Base-by-base conservation (phyloP, 2,888 invertebrate genomes). In the Trachelus stipa region DNA sequence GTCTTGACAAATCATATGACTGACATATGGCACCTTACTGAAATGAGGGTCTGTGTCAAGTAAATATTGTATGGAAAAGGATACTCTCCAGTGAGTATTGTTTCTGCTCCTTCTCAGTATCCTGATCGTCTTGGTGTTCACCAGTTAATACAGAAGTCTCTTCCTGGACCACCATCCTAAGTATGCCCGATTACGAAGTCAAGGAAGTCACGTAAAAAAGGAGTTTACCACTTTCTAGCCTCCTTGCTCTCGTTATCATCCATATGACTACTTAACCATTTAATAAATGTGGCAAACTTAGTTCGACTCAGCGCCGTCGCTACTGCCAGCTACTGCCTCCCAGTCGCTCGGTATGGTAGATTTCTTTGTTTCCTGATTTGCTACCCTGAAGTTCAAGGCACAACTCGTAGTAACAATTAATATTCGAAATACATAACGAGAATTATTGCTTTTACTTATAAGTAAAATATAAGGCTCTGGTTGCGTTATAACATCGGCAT, bases 71-170 rank as follows among this genome's bases (percentile, higher is more conserved):
- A 74, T 33, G 73, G 76, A 76, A 88, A 90, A 90, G 90, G 90
- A 90, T 90, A 91, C 91, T 91, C 80, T 90, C 90, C 76, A 91
- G 82, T 68, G 90, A 88, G 81, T 86, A 91, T 31, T 83, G 79
- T 76, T 83, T 89, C 34, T 80, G 79, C 40, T 86, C 89, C 74
- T 84, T 85, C 3, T 80, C 74, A 0, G 78, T 82, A 79, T 86
- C 81, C 30, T 85, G 80, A 76, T 79, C 77, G 74, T 85, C 85
- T 68, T 73, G 78, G 77, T 80, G 82, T 76, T 87, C 85, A 33
- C 79, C 76, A 12, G 74, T 81, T n/a, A 81, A 40, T 33, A 88
- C 88, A 23, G 77, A 76, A 80, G 34, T 81, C 75, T 85, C 86
- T 71, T 86, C 85, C 34, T 88, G 82, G 11, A 85, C 83, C 34